phyloP scores from a whole-genome alignment of 2,888 invertebrate species.

The Cylindroiulus punctatus region DNA sequence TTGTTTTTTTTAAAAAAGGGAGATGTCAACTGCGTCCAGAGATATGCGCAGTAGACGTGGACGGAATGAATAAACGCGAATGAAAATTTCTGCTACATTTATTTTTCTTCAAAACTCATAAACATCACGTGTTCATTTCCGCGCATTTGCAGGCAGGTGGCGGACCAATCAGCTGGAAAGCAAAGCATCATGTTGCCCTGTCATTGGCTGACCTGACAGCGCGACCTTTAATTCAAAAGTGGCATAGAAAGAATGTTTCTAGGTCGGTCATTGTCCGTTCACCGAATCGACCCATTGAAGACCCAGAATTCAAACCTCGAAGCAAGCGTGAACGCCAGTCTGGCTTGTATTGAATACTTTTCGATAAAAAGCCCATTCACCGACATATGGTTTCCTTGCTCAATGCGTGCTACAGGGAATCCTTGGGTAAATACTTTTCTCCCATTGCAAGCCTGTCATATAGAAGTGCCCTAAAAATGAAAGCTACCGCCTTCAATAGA shows the following conservation, averaged over 20 bases:
- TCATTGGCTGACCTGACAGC: not conserved
- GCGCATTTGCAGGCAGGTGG: not conserved
- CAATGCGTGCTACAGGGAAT: not conserved
- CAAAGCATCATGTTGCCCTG: not conserved
- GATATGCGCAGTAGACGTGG: not conserved
- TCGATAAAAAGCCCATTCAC: constrained; percentile 17
- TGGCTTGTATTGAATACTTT: not conserved
- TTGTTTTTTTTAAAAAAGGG: too few relatives aligned
- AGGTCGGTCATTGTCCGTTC: constrained; percentile 47
- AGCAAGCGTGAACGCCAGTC: not conserved
- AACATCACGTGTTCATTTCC: not conserved
- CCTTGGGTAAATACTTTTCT: not conserved
- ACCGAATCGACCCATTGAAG: constrained; percentile 30
- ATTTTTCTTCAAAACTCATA: not conserved
- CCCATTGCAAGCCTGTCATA: not conserved
- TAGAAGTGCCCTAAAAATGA: not conserved
- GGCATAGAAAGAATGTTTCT: constrained; percentile 17
- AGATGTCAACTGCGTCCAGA: not conserved
- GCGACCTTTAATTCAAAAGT: constrained; percentile 29
- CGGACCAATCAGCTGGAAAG: not conserved
- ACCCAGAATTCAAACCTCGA: constrained; percentile 13
- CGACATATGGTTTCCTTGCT: constrained; percentile 10
- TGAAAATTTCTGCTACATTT: not conserved
- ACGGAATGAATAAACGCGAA: not conserved
- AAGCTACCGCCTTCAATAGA: not conserved